Base-by-base conservation (phyloP, 2,113 vertebrate genomes). In the Ptilonorhynchus violaceus region DNA sequence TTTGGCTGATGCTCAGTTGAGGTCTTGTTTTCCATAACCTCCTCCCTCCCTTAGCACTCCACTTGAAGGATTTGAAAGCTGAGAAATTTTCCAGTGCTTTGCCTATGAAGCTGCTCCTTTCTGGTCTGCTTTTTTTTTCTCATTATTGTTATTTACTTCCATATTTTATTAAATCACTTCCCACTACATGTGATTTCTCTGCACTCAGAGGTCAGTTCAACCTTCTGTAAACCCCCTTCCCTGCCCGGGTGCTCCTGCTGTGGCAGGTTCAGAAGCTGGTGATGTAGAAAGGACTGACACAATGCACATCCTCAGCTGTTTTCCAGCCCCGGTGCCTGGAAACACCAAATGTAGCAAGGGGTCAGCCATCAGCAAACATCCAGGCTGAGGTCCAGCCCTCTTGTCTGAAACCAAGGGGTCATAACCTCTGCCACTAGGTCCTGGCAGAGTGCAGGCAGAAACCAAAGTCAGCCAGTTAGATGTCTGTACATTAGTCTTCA, bases 1-100 rank as follows among this genome's bases (percentile, higher is more conserved):
- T 91, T 84, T 91, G 73, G 73, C 73, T 82, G 77, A 85, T 87
- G 52, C 25, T 93, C 70, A 89, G 53, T 80, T 91, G 66, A 94
- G 66, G 60, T 92, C 76, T 91, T 77, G 85, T 79, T 88, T 96
- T 86, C 49, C n/a, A 39, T 49, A 91, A 74, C 42, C 41, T 88
- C 17, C 47, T 55, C 55, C 50, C n/a, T 92, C 64, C 73, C 41
- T 86, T 47, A 91, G 44, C 49, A 62, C 39, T 78, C 41, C 13
- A 80, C 28, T 72, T 70, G 44, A 75, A 42, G 22, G 30, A 37
- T 81, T 92, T 96, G 79, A 86, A 96, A 95, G 42, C 24, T 88
- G 55, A 81, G 66, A 62, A 56, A 19, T 75, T 70, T 92, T 66
- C 56, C 64, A 79, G 39, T 67, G 56, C 74, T 62, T 85, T 93